These are phyloP conservation scores for Amphipoea oculea DNA, from an alignment of 2,888 invertebrate genomes.

Conservation along the genomic window DNA sequence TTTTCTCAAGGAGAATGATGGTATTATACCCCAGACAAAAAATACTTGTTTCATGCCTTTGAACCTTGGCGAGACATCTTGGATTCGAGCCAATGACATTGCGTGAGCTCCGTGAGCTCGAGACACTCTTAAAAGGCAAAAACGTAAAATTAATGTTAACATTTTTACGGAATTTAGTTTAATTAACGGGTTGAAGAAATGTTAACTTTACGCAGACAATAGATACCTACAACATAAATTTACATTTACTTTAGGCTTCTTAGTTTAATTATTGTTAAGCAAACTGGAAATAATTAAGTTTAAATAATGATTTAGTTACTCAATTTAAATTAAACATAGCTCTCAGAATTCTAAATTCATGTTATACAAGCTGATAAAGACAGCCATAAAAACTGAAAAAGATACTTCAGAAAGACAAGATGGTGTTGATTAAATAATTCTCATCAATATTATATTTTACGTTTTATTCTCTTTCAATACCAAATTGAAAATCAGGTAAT, in stretches of 20 bases:
- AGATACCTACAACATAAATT: slow-evolving; percentile 25
- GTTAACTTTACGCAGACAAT: slow-evolving; percentile 21
- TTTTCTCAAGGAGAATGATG: slow-evolving; percentile 87
- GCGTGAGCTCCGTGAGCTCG: slow-evolving; percentile 78
- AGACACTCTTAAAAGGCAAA: slow-evolving; percentile 76
- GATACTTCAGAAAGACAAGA: neutral
- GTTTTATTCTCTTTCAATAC: neutral
- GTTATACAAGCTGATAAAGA: neutral
- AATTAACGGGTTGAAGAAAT: slow-evolving; percentile 62
- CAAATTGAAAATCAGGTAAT: slow-evolving; percentile 4
- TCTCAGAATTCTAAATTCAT: slow-evolving; percentile 8
- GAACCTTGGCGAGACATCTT: slow-evolving; percentile 88
- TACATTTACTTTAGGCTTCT: slow-evolving; percentile 30
- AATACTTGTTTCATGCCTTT: slow-evolving; percentile 86
- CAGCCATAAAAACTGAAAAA: neutral
- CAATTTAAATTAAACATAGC: slow-evolving; percentile 3
- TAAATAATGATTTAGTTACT: slow-evolving; percentile 18
- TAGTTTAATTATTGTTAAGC: slow-evolving; percentile 20
- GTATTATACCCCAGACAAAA: slow-evolving; percentile 80
- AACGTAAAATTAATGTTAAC: slow-evolving; percentile 62
- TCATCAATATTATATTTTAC: neutral
- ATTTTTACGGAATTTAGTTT: slow-evolving; percentile 64
- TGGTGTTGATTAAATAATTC: neutral
- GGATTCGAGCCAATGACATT: slow-evolving; percentile 85
- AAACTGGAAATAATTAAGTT: slow-evolving; percentile 41